A percentile compares a stretch with the other conserved stretches of the same genome.
Conservation (phyloP, 53 echinoderm and acorn worm genomes). For the Arbacia lixula region DNA sequence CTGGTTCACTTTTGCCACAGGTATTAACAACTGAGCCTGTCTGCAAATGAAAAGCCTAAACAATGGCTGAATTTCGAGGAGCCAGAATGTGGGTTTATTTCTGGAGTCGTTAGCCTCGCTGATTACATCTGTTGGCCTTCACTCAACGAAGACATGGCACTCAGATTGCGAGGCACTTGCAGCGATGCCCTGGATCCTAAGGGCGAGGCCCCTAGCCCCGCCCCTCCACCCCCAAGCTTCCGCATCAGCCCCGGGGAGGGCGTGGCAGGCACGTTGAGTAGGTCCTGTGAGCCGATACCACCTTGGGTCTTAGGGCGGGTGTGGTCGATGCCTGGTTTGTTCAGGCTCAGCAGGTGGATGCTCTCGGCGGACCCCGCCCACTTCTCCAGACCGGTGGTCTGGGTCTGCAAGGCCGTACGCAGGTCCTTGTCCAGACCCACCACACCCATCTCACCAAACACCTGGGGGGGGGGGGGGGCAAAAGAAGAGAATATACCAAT, state of each 20-base stretch:
- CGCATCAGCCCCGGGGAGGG: constrained; percentile 61
- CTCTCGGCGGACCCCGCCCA: constrained; percentile 46
- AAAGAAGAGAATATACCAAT: background rate
- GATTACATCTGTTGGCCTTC: no score
- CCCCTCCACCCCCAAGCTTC: background rate
- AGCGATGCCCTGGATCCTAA: constrained; percentile 23
- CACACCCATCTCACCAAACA: constrained; percentile 99
- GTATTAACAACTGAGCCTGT: no score
- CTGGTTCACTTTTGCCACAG: no score
- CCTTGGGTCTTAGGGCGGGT: constrained; percentile 84
- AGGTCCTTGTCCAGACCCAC: constrained; percentile 95
- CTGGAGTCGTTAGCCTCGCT: no score
- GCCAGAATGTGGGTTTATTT: no score
- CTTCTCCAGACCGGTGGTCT: constrained; percentile 62
- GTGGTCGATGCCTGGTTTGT: constrained; percentile 22
- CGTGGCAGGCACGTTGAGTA: constrained; percentile 75
- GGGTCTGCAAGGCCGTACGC: constrained; percentile 80
- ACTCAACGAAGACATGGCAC: no score
- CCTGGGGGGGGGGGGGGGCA: constrained; percentile 64
- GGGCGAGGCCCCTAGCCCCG: background rate
- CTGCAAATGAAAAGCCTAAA: no score
- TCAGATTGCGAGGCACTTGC: constrained; percentile 40
- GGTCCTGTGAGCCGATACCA: constrained; percentile 89
- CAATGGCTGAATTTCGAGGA: no score
- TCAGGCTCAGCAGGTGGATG: constrained; percentile 20